These are phyloP conservation scores for Pelodytes ibericus DNA, from an alignment of 2,797 vertebrate genomes.

Conservation along the genomic window DNA sequence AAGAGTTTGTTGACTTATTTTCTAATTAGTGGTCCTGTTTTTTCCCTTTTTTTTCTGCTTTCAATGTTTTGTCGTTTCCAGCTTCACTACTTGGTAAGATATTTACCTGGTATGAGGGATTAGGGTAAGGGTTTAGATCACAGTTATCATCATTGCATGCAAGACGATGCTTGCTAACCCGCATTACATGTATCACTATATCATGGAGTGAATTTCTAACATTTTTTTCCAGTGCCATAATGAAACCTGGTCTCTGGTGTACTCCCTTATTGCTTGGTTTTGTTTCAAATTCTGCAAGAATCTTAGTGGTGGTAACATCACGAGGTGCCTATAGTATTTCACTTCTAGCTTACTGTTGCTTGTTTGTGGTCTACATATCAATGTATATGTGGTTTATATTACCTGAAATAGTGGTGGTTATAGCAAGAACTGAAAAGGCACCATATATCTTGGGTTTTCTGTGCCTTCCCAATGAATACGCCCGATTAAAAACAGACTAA, in stretches of 20 bases:
- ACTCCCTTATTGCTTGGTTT: not conserved
- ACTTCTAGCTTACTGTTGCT: too few relatives aligned
- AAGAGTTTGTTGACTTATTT: not conserved
- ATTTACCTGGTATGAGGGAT: not conserved
- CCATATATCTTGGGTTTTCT: too few relatives aligned
- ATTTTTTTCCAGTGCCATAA: not conserved
- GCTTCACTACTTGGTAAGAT: constrained; percentile 50
- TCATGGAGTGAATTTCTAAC: not conserved
- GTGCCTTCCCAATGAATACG: too few relatives aligned
- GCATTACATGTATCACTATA: not conserved
- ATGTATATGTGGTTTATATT: not conserved
- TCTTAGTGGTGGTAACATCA: not conserved
- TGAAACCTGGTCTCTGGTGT: not conserved
- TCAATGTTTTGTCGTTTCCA: constrained; percentile 18
- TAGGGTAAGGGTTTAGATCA: not conserved
- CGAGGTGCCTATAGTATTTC: too few relatives aligned
- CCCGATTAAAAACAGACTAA: too few relatives aligned
- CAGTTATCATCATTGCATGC: constrained; percentile 6
- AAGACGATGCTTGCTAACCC: not conserved
- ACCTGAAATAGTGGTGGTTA: too few relatives aligned
- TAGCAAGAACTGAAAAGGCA: too few relatives aligned
- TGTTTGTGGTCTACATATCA: not conserved
- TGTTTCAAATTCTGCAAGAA: not conserved
- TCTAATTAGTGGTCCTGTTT: not conserved
- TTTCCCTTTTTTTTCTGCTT: constrained; percentile 40